Conservation (phyloP, 2,888 invertebrate genomes). For the Chalcosyrphus nemorum region DNA sequence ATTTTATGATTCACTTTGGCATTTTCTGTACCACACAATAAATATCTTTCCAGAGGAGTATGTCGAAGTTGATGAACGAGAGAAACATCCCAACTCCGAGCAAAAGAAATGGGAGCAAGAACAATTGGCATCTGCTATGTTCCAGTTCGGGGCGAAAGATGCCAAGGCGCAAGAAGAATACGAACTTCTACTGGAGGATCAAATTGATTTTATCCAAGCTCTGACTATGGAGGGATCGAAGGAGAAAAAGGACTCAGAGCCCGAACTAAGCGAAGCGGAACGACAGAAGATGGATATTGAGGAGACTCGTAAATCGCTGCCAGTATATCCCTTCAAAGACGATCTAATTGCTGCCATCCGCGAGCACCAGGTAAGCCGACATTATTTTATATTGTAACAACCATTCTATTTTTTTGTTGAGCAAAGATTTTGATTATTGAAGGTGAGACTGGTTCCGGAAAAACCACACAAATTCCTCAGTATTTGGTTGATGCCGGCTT, state of each 20-base stretch:
- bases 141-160: constrained; percentile 96
- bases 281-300: constrained; percentile 91
- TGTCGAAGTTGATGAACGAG: constrained; percentile 92
- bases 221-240: constrained; percentile 89
- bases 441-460: constrained; percentile 99
- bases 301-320: constrained; percentile 95
- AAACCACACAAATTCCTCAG: constrained; percentile 99
- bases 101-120: constrained; percentile 99
- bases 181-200: constrained; percentile 96
- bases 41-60: constrained; percentile 84
- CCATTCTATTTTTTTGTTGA: constrained; percentile 50
- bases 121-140: constrained; percentile 95
- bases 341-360: constrained; percentile 95
- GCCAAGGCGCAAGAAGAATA: constrained; percentile 90
- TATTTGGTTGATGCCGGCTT: constrained; percentile 97
- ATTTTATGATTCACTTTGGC: too few relatives aligned
- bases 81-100: constrained; percentile 91
- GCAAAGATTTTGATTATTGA: constrained; percentile 93
- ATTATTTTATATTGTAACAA: not conserved
- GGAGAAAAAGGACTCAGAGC: constrained; percentile 82
- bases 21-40: not conserved
- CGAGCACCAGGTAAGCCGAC: constrained; percentile 87
- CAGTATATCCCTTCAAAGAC: constrained; percentile 95
- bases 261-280: constrained; percentile 86
- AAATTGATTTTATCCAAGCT: constrained; percentile 98